Conservation (phyloP, 2,113 vertebrate species). For the Mirounga angustirostris region DNA sequence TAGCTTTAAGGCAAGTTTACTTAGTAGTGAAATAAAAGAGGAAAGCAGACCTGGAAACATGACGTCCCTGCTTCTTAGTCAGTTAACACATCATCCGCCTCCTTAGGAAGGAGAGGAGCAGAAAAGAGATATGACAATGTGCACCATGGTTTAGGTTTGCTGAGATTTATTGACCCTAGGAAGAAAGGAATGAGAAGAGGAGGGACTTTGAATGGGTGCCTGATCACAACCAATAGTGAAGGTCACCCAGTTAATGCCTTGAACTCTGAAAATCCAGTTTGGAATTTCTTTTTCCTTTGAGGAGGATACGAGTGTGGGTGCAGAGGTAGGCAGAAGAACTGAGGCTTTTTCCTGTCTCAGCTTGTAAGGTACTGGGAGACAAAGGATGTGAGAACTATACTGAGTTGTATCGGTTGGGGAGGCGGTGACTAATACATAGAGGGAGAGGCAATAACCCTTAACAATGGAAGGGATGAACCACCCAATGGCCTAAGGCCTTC, state of each 20-base stretch:
- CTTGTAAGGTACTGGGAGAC: background rate
- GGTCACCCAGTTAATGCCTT: accelerated
- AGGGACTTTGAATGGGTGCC: background rate
- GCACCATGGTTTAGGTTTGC: background rate
- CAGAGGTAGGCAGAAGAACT: background rate
- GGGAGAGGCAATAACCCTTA: background rate
- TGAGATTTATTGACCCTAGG: background rate
- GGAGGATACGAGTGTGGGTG: background rate
- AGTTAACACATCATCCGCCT: background rate
- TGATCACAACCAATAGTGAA: background rate
- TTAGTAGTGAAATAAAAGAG: background rate
- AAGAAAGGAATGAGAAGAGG: background rate
- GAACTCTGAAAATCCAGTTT: background rate
- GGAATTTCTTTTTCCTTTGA: background rate
- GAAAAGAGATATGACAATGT: background rate
- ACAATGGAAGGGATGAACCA: background rate
- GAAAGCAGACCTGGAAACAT: background rate
- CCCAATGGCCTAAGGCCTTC: background rate
- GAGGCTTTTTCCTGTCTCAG: background rate
- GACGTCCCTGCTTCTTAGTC: background rate
- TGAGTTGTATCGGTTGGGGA: background rate
- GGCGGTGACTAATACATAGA: background rate
- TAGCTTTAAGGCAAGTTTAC: background rate
- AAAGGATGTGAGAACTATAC: background rate
- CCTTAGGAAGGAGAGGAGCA: background rate